phyloP scores from a whole-genome alignment of 53 echinoderm and acorn worm genomes.

The Hippasteria phrygiana region DNA sequence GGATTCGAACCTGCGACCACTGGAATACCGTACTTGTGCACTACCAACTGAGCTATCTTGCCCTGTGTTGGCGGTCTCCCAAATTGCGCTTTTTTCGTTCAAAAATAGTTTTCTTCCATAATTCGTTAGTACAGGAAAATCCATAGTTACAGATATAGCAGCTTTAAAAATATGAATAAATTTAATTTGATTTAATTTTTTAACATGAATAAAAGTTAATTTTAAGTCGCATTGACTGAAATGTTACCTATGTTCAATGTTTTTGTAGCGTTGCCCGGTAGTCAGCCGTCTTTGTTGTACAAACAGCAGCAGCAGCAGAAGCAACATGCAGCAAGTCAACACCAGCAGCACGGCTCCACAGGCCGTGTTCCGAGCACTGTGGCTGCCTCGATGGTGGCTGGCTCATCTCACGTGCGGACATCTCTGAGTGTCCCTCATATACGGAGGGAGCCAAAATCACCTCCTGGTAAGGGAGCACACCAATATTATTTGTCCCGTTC shows the following conservation, averaged over 20 bases:
- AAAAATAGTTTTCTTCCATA: too few relatives aligned
- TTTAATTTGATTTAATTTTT: too few relatives aligned
- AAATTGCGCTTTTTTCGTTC: too few relatives aligned
- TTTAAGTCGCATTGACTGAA: background rate
- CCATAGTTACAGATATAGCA: too few relatives aligned
- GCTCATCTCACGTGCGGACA: conserved; percentile 50
- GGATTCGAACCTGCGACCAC: too few relatives aligned
- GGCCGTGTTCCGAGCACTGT: background rate
- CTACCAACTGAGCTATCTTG: too few relatives aligned
- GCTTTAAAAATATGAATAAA: too few relatives aligned
- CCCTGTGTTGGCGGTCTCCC: too few relatives aligned
- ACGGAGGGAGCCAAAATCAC: conserved; percentile 76
- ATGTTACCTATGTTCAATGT: background rate
- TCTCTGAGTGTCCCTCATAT: conserved; percentile 66
- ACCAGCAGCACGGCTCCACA: conserved; percentile 23
- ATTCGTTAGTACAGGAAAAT: too few relatives aligned
- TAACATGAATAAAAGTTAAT: background rate
- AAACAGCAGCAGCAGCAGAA: conserved; percentile 49
- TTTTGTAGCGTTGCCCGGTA: conserved; percentile 41
- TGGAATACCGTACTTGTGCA: too few relatives aligned
- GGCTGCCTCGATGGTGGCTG: conserved; percentile 9
- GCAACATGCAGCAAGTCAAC: conserved; percentile 41
- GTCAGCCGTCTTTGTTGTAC: conserved; percentile 35
- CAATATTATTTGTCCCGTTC: too few relatives aligned
- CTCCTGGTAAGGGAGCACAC: conserved; percentile 81